Evolutionary conservation across 2,888 invertebrate genomes (phyloP).

Genomic region (Dolichomitus sp.): DNA sequence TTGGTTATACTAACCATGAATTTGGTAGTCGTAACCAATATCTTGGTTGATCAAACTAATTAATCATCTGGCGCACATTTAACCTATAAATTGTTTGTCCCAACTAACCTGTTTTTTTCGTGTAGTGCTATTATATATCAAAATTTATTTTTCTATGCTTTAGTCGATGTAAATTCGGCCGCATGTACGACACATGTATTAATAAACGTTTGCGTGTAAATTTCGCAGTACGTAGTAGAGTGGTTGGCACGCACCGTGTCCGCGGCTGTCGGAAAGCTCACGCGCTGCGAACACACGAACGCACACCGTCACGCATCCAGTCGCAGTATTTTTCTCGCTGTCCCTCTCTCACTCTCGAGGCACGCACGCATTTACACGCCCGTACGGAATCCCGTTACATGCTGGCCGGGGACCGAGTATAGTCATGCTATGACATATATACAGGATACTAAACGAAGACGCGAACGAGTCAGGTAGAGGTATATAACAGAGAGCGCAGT

Average conservation of each 20-base stretch:
- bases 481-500: constrained; percentile 26
- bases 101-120: no score
- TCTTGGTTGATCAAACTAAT: no score
- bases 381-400: constrained; percentile 80
- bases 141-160: background rate
- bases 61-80: no score
- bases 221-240: background rate
- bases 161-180: background rate
- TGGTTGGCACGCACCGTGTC: background rate
- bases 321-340: constrained; percentile 18
- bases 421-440: constrained; percentile 73
- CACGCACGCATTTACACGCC: constrained; percentile 63
- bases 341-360: background rate
- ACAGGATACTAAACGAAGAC: constrained; percentile 65
- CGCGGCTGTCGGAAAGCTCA: background rate
- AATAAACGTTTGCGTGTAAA: constrained; percentile 5
- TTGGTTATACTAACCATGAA: no score
- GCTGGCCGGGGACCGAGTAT: constrained; percentile 61
- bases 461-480: constrained; percentile 51
- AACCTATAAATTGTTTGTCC: no score
- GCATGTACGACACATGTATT: background rate
- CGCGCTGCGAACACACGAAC: background rate
- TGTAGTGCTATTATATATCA: background rate
- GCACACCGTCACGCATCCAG: background rate
- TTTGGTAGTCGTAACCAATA: no score